Conservation (phyloP, 2,113 vertebrate genomes). For the Barbus barbus region DNA sequence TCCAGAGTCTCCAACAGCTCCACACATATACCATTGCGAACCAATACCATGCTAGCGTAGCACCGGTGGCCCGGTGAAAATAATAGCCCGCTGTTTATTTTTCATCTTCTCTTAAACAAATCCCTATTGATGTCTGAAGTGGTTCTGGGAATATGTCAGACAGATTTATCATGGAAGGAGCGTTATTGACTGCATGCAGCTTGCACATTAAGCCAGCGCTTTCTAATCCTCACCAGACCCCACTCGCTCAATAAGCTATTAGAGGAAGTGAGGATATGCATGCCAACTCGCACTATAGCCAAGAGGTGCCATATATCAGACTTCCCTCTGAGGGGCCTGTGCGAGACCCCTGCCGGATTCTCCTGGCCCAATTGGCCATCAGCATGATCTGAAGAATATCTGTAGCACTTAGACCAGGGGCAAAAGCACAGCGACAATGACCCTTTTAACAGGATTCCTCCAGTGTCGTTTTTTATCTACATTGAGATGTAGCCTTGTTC, state of each 20-base stretch:
- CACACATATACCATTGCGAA: background rate
- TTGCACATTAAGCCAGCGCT: conserved; percentile 68
- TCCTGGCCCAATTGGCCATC: background rate
- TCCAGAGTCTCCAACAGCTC: background rate
- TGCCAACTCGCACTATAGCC: conserved; percentile 66
- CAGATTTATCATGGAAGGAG: conserved; percentile 65
- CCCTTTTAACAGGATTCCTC: conserved; percentile 2
- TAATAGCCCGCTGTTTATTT: conserved; percentile 40
- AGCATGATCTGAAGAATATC: conserved; percentile 28
- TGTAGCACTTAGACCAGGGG: conserved; percentile 7
- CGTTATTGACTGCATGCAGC: conserved; percentile 62
- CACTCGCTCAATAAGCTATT: conserved; percentile 76
- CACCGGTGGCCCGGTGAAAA: background rate
- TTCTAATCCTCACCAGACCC: conserved; percentile 72
- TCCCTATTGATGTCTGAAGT: conserved; percentile 70
- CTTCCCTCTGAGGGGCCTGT: conserved; percentile 46
- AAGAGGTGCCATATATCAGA: conserved; percentile 71
- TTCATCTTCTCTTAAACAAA: conserved; percentile 67
- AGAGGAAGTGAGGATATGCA: conserved; percentile 71
- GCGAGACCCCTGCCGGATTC: background rate
- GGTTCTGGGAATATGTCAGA: conserved; percentile 69
- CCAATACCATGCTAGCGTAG: background rate
- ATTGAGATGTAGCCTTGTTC: background rate
- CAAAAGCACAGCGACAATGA: conserved; percentile 2
- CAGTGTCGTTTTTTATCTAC: background rate